Evolutionary conservation across 2,888 invertebrate species (phyloP).

Genomic region (Myopa tessellatipennis): DNA sequence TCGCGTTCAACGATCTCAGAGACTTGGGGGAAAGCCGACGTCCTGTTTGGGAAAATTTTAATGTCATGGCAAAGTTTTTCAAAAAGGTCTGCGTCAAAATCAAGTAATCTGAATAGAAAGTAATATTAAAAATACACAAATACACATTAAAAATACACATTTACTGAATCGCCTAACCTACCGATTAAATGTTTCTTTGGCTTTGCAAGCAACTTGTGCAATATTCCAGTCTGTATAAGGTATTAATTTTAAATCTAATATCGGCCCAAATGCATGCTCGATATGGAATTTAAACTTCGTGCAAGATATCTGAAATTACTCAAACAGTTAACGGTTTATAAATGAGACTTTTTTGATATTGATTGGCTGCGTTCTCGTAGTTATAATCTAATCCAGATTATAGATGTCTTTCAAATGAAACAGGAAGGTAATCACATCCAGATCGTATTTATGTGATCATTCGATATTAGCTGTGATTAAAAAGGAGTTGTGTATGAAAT

Average conservation of each 20-base stretch:
- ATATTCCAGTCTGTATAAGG: conserved; percentile 36
- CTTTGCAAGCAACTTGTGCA: conserved; percentile 23
- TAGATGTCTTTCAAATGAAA: too few relatives aligned
- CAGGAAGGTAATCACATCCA: too few relatives aligned
- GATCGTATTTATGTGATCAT: too few relatives aligned
- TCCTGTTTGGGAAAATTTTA: background rate
- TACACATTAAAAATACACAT: background rate
- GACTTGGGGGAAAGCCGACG: background rate
- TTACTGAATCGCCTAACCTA: background rate
- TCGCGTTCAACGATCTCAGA: background rate
- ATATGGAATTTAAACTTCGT: conserved; percentile 1
- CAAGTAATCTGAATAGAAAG: conserved; percentile 1
- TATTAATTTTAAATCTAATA: conserved; percentile 30
- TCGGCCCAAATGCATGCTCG: background rate
- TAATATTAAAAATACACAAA: background rate
- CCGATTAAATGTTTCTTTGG: conserved; percentile 22
- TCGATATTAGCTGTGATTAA: too few relatives aligned
- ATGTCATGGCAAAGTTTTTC: background rate
- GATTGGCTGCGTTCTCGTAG: too few relatives aligned
- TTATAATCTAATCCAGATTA: too few relatives aligned
- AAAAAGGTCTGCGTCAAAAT: background rate
- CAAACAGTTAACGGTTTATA: background rate
- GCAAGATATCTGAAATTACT: conserved; percentile 26
- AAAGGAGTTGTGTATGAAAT: too few relatives aligned
- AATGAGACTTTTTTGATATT: background rate